Conservation (phyloP, 1,140 invertebrate species). For the Zaprionus camerounensis region DNA sequence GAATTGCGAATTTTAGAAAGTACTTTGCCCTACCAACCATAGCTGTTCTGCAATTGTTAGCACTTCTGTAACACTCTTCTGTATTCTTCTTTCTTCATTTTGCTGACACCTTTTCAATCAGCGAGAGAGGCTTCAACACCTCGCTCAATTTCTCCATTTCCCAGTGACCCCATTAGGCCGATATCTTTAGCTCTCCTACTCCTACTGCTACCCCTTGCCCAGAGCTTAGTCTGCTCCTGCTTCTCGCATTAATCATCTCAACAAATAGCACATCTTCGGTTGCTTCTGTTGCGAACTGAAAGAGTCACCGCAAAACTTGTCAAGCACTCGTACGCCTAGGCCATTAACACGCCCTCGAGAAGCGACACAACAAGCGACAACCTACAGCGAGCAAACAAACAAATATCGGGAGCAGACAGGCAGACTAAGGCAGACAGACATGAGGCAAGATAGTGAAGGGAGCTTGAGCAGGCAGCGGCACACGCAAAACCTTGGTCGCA, state of each 20-base stretch:
- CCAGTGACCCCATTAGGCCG: conserved; percentile 10
- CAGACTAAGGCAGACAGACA: conserved; percentile 28
- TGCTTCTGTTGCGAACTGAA: conserved; percentile 24
- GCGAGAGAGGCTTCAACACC: conserved; percentile 1
- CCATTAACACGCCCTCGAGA: conserved; percentile 73
- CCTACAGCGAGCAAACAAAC: conserved; percentile 42
- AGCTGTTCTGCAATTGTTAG: neutral
- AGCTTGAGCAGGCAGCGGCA: conserved; percentile 21
- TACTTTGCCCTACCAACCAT: neutral
- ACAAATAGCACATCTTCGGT: conserved; percentile 54
- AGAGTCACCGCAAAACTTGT: conserved; percentile 70
- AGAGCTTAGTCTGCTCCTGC: conserved; percentile 1
- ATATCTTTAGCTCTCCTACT: neutral
- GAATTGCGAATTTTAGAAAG: neutral
- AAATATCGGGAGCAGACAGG: conserved; percentile 37
- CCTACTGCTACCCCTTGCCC: neutral
- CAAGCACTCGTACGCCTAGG: conserved; percentile 67
- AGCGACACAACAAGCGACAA: conserved; percentile 31
- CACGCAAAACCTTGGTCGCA: conserved; percentile 66
- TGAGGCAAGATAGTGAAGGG: neutral
- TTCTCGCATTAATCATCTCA: conserved; percentile 65
- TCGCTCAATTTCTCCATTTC: conserved; percentile 20
- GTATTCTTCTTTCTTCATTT: neutral
- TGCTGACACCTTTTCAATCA: conserved; percentile 9
- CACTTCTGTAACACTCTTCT: neutral